Evolutionary conservation across 2,888 invertebrate species (phyloP).

Genomic region (Hetaerina titia): DNA sequence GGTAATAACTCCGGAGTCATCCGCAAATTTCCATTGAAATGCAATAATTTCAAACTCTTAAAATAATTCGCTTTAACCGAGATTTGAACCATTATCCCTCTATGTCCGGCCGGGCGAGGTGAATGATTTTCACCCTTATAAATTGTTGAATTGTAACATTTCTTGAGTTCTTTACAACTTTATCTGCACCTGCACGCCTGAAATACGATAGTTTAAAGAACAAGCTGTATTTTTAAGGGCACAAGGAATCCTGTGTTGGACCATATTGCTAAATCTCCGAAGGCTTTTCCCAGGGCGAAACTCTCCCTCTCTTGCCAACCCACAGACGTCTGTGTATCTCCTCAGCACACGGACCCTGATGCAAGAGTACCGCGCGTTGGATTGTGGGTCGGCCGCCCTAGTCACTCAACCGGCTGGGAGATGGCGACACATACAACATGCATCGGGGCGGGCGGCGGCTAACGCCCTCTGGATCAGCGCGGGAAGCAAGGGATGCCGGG

Average conservation of each 20-base stretch:
- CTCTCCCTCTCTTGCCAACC: not conserved
- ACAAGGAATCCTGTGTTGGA: not conserved
- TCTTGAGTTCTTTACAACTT: too few species aligned
- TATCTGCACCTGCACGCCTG: too few species aligned
- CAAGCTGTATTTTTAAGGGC: not conserved
- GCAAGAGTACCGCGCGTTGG: not conserved
- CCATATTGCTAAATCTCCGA: constrained; percentile 23
- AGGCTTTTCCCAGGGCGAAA: not conserved
- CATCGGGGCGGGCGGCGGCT: not conserved
- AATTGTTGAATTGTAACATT: too few species aligned
- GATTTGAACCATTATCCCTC: too few species aligned
- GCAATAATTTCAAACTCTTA: too few species aligned
- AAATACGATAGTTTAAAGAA: not conserved
- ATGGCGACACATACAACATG: constrained; percentile 61
- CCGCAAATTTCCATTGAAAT: too few species aligned
- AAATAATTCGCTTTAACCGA: too few species aligned
- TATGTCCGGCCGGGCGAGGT: too few species aligned
- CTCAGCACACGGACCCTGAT: not conserved
- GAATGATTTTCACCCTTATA: too few species aligned
- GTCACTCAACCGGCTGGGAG: constrained; percentile 45
- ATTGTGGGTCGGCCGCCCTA: constrained; percentile 41
- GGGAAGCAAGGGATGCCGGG: not conserved
- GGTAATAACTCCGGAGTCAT: too few species aligned
- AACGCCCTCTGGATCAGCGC: constrained; percentile 2
- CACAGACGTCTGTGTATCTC: not conserved